Evolutionary conservation across 2,888 invertebrate genomes (phyloP).

Genomic region (Rhagium mordax): DNA sequence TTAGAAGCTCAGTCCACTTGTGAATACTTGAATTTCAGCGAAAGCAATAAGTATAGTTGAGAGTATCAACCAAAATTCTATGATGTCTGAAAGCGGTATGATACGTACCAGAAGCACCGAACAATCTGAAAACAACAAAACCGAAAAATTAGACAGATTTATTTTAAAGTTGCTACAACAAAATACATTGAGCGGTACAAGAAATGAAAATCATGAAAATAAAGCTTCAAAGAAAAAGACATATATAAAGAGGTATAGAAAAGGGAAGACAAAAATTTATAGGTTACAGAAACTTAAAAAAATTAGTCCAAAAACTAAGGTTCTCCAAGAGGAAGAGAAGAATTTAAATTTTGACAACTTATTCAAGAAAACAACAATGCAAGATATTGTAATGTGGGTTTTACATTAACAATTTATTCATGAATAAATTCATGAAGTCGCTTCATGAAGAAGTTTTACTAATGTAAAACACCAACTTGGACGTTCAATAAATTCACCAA

Average conservation of each 20-base stretch:
- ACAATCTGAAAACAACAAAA: background rate
- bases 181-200: background rate
- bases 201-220: background rate
- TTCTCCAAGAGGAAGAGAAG: conserved; percentile 20
- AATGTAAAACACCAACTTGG: too few relatives aligned
- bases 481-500: too few relatives aligned
- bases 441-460: too few relatives aligned
- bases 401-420: too few relatives aligned
- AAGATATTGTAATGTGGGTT: conserved; percentile 36
- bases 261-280: conserved; percentile 49
- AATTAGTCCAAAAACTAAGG: background rate
- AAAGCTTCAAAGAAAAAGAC: background rate
- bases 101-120: background rate
- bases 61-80: background rate
- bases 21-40: background rate
- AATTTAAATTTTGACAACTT: conserved; percentile 37
- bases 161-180: background rate
- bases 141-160: background rate
- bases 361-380: conserved; percentile 37
- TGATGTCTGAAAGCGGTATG: background rate
- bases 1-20: background rate
- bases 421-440: too few relatives aligned
- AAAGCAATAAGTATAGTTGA: background rate
- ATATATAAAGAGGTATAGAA: conserved; percentile 45
- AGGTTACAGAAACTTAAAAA: conserved; percentile 36